Conservation (phyloP, 1,140 invertebrate species). For the roundworm (Caenorhabditis elegans) region DNA sequence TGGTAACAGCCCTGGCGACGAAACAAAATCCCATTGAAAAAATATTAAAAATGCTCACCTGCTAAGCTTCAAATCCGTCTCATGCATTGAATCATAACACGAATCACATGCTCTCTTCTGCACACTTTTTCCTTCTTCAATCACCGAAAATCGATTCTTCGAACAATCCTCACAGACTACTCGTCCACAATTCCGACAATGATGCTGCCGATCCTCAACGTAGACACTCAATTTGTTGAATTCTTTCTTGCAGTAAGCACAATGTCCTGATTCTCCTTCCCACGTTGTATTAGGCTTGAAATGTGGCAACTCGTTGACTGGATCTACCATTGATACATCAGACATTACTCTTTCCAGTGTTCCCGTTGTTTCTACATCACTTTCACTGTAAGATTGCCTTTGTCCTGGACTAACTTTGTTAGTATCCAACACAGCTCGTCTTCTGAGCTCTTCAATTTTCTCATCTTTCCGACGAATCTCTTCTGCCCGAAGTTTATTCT, state of each 20-base stretch:
- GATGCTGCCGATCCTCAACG: constrained; percentile 29
- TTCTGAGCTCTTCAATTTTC: background rate
- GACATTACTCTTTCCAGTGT: background rate
- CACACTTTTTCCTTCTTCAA: constrained; percentile 11
- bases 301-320: background rate
- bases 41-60: background rate
- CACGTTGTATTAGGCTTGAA: background rate
- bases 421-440: background rate
- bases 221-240: constrained; percentile 16
- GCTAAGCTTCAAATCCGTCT: background rate
- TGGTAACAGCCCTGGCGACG: too few relatives aligned
- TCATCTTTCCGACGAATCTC: background rate
- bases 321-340: constrained; percentile 20
- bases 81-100: constrained; percentile 22
- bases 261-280: background rate
- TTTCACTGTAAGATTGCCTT: background rate
- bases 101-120: background rate
- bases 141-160: background rate
- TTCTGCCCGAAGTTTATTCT: background rate
- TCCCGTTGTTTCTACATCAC: background rate
- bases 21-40: too few relatives aligned
- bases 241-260: background rate
- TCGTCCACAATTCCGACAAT: constrained; percentile 29
- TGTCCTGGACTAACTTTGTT: background rate
- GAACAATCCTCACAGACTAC: constrained; percentile 8